Evolutionary conservation across 2,113 vertebrate genomes (phyloP).

Genomic region (Crotalus tigris): DNA sequence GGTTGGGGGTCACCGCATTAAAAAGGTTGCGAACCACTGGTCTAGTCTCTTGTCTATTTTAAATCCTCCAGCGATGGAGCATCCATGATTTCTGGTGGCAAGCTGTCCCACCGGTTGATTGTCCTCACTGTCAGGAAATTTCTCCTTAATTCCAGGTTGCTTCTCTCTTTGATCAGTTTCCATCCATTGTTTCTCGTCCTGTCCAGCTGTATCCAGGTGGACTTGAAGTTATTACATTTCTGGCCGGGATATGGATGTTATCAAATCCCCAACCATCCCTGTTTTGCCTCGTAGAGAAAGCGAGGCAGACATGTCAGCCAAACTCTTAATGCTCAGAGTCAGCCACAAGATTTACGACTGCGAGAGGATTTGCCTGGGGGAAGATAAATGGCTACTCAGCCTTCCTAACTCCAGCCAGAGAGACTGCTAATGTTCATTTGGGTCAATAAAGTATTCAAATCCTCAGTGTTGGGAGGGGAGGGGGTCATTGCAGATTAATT

Average conservation of each 20-base stretch:
- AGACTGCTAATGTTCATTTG: conserved; percentile 37
- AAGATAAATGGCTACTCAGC: conserved; percentile 12
- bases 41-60: too few relatives aligned
- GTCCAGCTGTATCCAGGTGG: neutral
- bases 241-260: neutral
- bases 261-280: neutral
- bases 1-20: too few relatives aligned
- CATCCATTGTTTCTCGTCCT: too few relatives aligned
- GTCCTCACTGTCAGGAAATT: too few relatives aligned
- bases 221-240: rapidly evolving
- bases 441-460: conserved; percentile 72
- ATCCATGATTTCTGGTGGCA: too few relatives aligned
- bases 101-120: too few relatives aligned
- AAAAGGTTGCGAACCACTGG: too few relatives aligned
- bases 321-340: conserved; percentile 42
- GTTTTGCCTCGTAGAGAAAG: conserved; percentile 27
- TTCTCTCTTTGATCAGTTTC: neutral
- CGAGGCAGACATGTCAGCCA: conserved; percentile 30
- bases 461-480: conserved; percentile 2
- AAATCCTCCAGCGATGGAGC: too few relatives aligned
- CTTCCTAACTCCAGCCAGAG: conserved; percentile 25
- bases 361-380: conserved; percentile 39
- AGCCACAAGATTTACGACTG: conserved; percentile 48
- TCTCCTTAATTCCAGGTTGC: too few relatives aligned
- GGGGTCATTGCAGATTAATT: conserved; percentile 64